These are phyloP conservation scores for Brenthis daphne DNA, from an alignment of 2,888 invertebrate genomes.

Conservation along the genomic window DNA sequence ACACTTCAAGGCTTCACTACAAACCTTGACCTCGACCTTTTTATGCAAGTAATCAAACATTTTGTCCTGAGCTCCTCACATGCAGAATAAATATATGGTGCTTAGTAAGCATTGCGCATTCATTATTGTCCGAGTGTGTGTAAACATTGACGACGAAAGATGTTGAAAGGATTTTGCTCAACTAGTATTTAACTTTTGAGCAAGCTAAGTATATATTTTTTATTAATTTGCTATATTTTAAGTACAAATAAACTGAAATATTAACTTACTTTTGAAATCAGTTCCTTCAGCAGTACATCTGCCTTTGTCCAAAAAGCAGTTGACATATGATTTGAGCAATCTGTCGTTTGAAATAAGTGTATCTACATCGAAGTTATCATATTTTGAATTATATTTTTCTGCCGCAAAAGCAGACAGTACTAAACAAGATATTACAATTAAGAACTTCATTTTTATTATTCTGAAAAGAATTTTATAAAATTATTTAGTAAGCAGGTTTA, in stretches of 20 bases:
- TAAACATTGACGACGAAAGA: slow-evolving; percentile 20
- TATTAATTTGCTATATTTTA: neutral
- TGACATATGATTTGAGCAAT: slow-evolving; percentile 86
- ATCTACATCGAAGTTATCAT: slow-evolving; percentile 88
- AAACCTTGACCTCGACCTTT: slow-evolving; percentile 40
- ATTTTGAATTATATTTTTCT: slow-evolving; percentile 85
- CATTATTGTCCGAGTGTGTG: slow-evolving; percentile 18
- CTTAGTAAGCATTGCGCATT: slow-evolving; percentile 36
- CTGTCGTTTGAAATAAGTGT: slow-evolving; percentile 86
- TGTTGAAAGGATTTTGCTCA: slow-evolving; percentile 27
- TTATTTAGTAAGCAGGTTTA: neutral
- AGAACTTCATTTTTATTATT: slow-evolving; percentile 59
- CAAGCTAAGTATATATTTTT: neutral
- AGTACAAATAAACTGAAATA: neutral
- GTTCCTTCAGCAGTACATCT: slow-evolving; percentile 87
- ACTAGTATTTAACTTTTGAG: slow-evolving; percentile 13
- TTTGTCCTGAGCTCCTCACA: slow-evolving; percentile 48
- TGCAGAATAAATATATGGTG: slow-evolving; percentile 34
- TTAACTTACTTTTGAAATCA: slow-evolving; percentile 86
- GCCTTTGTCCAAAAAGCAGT: slow-evolving; percentile 86
- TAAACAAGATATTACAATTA: slow-evolving; percentile 62
- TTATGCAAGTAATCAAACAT: slow-evolving; percentile 37
- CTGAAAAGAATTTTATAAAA: slow-evolving; percentile 39
- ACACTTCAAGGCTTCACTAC: slow-evolving; percentile 38
- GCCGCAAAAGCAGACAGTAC: slow-evolving; percentile 61